phyloP scores from a whole-genome alignment of 2,113 vertebrate species.

The Crotalus viridis region DNA sequence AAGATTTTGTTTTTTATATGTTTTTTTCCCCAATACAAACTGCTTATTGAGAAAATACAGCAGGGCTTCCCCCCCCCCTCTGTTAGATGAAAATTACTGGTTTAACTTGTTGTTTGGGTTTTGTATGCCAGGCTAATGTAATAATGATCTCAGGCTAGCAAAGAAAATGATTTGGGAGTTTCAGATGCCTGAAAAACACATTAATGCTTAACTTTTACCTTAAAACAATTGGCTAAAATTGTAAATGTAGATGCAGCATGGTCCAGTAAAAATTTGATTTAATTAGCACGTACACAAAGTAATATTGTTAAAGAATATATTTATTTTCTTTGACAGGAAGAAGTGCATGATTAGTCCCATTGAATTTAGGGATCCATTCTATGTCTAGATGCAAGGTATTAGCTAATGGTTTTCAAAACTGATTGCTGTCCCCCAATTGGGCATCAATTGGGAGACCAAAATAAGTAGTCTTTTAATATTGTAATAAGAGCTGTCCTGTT shows the following conservation, averaged over 20 bases:
- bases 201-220: not conserved
- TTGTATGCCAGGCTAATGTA: conserved; percentile 10
- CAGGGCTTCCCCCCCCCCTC: not conserved
- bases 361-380: not conserved
- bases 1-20: conserved; percentile 32
- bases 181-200: conserved; percentile 21
- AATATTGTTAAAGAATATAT: conserved; percentile 20
- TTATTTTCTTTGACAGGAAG: conserved; percentile 8
- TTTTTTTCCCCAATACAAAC: conserved; percentile 33
- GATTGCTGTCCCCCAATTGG: conserved; percentile 32
- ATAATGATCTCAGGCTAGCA: conserved; percentile 9
- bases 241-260: conserved; percentile 23
- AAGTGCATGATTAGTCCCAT: not conserved
- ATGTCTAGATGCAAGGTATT: not conserved
- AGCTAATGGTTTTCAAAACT: not conserved
- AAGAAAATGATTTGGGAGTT: conserved; percentile 36
- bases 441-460: conserved; percentile 41
- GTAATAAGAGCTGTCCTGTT: not conserved
- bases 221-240: conserved; percentile 45
- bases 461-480: not conserved
- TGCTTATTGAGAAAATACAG: conserved; percentile 23
- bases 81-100: conserved; percentile 50
- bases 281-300: conserved; percentile 1
- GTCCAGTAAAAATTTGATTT: not conserved
- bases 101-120: conserved; percentile 41